Evolutionary conservation across 2,797 vertebrate genomes (phyloP).

Genomic region (Ispidina lecontei): DNA sequence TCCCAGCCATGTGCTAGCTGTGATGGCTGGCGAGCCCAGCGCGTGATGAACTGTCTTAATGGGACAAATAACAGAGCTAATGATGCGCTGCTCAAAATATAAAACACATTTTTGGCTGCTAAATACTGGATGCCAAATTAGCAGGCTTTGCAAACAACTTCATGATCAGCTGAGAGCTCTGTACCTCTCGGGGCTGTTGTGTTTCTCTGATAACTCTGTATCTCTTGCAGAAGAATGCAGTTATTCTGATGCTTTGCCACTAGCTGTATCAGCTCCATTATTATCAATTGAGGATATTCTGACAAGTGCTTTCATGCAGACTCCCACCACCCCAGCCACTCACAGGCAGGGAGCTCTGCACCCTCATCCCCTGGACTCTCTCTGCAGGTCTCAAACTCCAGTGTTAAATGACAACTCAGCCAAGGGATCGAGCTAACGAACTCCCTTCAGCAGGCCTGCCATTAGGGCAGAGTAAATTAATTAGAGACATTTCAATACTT

Average conservation of each 20-base stretch:
- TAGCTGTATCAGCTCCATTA: too few species aligned
- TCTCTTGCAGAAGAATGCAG: not conserved
- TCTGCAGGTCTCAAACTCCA: not conserved
- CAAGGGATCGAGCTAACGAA: not conserved
- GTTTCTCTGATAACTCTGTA: not conserved
- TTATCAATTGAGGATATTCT: not conserved
- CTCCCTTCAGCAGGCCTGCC: not conserved
- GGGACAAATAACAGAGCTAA: slow-evolving; percentile 53
- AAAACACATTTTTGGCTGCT: not conserved
- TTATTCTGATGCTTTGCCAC: not conserved
- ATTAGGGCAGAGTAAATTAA: slow-evolving; percentile 50
- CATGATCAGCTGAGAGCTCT: not conserved
- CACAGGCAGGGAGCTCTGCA: not conserved
- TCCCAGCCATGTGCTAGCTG: not conserved
- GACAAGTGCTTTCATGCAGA: rapidly evolving
- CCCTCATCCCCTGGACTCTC: not conserved
- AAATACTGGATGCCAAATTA: not conserved
- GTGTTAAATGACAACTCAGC: not conserved
- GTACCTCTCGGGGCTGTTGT: not conserved
- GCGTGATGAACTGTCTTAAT: not conserved
- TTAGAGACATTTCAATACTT: slow-evolving; percentile 40
- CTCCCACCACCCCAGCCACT: rapidly evolving
- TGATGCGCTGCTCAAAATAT: not conserved
- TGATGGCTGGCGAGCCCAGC: rapidly evolving
- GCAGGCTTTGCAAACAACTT: not conserved